These are phyloP conservation scores for Pao palembangensis DNA, from an alignment of 2,113 vertebrate species.

Conservation along the genomic window DNA sequence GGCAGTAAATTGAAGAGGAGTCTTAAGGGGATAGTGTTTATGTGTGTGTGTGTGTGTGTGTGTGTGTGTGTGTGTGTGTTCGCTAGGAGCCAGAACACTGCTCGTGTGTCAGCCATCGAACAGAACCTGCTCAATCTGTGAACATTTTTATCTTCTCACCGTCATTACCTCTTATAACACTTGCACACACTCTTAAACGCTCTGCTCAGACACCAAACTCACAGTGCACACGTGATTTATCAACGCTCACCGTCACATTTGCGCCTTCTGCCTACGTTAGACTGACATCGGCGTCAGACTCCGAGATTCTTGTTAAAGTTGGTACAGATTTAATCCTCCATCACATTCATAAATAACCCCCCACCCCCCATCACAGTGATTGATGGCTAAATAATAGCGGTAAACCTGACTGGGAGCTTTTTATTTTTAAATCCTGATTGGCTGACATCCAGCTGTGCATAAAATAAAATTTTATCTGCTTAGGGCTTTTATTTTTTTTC, in stretches of 20 bases:
- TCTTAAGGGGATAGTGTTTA: constrained; percentile 32
- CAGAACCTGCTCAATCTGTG: constrained; percentile 1
- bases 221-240: constrained; percentile 1
- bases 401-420: constrained; percentile 13
- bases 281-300: constrained; percentile 1
- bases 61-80: constrained; percentile 12
- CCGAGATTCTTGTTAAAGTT: neutral
- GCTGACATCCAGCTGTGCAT: constrained; percentile 13
- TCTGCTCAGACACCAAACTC: constrained; percentile 1
- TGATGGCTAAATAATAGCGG: constrained; percentile 8
- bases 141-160: constrained; percentile 4
- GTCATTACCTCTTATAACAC: constrained; percentile 1
- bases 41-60: constrained; percentile 21
- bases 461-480: constrained; percentile 36
- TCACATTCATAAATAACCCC: neutral
- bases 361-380: constrained; percentile 2
- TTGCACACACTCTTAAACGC: neutral
- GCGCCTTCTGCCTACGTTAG: neutral
- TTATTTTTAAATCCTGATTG: constrained; percentile 3
- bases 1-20: constrained; percentile 52
- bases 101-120: neutral
- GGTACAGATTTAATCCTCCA: constrained; percentile 4
- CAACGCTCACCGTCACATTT: constrained; percentile 5
- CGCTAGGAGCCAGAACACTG: neutral
- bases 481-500: constrained; percentile 18